Evolutionary conservation across 2,797 vertebrate species (phyloP).

Genomic region (Myotis daubentonii): DNA sequence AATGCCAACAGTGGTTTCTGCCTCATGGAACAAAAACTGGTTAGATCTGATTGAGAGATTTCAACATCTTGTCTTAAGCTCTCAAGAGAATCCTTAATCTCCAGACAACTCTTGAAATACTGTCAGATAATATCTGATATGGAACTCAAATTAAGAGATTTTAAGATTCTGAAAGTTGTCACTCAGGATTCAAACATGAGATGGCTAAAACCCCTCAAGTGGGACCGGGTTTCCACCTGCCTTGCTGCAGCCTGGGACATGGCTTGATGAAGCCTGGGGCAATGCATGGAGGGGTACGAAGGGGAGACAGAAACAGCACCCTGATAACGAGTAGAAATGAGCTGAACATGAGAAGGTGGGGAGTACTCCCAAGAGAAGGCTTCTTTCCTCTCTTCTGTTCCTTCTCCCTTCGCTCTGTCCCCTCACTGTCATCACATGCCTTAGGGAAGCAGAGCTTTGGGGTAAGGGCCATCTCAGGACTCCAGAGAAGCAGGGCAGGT

Average conservation of each 20-base stretch:
- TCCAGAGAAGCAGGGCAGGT: background rate
- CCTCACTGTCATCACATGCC: background rate
- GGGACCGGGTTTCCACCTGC: background rate
- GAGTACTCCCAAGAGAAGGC: background rate
- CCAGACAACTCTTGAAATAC: background rate
- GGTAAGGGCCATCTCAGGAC: background rate
- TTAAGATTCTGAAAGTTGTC: background rate
- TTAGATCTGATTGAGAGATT: conserved; percentile 38
- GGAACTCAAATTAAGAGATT: background rate
- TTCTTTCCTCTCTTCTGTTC: background rate
- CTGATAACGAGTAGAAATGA: background rate
- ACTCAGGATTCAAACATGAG: background rate
- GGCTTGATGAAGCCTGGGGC: background rate
- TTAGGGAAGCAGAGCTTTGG: background rate
- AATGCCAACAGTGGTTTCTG: background rate
- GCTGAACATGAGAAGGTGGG: background rate
- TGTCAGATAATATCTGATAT: background rate
- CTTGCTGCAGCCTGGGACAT: background rate
- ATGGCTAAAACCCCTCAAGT: background rate
- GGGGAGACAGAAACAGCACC: no score
- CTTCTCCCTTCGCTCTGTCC: background rate
- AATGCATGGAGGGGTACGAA: background rate
- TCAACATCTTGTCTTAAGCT: background rate
- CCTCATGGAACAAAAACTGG: background rate
- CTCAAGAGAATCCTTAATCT: background rate